Base-by-base conservation (phyloP, 1,140 invertebrate genomes). In the Heterodera carotae region DNA sequence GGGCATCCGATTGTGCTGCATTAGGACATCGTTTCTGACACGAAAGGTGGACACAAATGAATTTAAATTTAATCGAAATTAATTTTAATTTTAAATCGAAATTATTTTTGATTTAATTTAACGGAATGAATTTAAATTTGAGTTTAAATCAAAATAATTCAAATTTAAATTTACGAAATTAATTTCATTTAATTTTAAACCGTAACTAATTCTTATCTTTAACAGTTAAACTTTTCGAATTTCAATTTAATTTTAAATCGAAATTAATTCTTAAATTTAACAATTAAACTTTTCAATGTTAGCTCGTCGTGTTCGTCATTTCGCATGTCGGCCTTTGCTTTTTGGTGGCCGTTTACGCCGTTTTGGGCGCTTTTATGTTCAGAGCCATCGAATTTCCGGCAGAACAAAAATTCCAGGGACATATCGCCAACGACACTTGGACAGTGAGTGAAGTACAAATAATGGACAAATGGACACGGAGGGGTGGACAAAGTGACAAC, bases 311-410 rank as follows among this genome's bases (percentile, higher is more conserved):
- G 25, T 76, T 76, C 53, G 27, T 67, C 31, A 39, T 76, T 67
- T 91, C 91, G 4, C 91, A 91, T 83, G 94, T 98, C 66, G 96
- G 96, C 67, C 93, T 98, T 6, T 95, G 95, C 60, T 94, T 93
- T 0, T 89, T 98, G 5, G 94, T 98, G 22, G 94, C 98, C 0
- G 92, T 93, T 62, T 98, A 98, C 87, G 94, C 96, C 2, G 93
- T 98, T 66, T 91, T 97, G 12, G 96, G 96, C 0, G 96, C 96
- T 0, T 92, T 96, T 33, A 92, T 94, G 48, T 99, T 98, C 88
- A 93, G 92, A 85, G 90, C 91, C 1, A 88, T 87, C 69, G 85
- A 87, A 75, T 90, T 92, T 76, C 91, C 91, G 33, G 91, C 92
- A 62, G 84, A 91, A 90, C 77, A 88, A 84, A 73, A 91, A 91